Conservation (phyloP, 2,113 vertebrate species). For the Egretta garzetta region DNA sequence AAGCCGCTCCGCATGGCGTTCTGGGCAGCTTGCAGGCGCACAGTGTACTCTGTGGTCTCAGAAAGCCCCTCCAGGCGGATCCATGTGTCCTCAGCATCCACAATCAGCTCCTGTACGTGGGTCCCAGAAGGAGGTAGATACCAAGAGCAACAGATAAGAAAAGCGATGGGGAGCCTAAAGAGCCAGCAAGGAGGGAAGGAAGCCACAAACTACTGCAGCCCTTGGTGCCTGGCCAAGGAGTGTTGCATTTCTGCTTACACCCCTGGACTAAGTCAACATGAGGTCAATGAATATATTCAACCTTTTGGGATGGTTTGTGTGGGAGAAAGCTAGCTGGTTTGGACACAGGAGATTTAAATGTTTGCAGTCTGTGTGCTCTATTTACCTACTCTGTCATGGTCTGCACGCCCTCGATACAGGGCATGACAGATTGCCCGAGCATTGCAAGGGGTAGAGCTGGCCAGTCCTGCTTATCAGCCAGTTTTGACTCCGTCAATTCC, state of each 20-base stretch:
- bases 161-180: background rate
- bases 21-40: constrained; percentile 89
- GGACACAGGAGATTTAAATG: background rate
- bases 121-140: background rate
- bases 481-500: background rate
- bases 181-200: constrained; percentile 36
- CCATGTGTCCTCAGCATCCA: constrained; percentile 96
- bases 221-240: background rate
- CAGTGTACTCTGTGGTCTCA: constrained; percentile 90
- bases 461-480: background rate
- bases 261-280: fast-evolving
- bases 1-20: constrained; percentile 82
- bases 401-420: fast-evolving
- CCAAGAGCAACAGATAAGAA: background rate
- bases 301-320: background rate
- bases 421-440: background rate
- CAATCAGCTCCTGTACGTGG: constrained; percentile 88
- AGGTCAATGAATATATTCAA: background rate
- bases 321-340: background rate
- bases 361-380: background rate
- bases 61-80: constrained; percentile 93
- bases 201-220: background rate
- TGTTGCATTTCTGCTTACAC: background rate
- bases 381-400: background rate
- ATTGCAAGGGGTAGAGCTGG: background rate